Evolutionary conservation across 2,797 vertebrate species (phyloP).

Genomic region (Eospalax fontanierii): DNA sequence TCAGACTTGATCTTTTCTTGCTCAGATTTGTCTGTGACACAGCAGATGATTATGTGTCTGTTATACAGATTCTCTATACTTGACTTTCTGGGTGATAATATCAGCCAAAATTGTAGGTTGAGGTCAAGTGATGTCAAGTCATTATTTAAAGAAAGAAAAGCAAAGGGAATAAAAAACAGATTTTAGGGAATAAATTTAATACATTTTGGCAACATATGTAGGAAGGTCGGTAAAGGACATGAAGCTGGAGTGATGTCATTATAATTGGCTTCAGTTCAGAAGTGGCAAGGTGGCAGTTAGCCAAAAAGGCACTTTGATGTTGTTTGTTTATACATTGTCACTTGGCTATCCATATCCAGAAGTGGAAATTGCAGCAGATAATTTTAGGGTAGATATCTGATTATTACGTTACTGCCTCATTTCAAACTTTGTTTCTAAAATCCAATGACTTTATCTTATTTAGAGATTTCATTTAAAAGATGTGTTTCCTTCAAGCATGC

Average conservation of each 20-base stretch:
- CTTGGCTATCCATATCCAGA: conserved; percentile 69
- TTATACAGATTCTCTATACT: conserved; percentile 80
- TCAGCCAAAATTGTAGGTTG: conserved; percentile 79
- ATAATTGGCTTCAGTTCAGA: conserved; percentile 68
- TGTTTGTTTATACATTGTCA: conserved; percentile 77
- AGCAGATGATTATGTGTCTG: conserved; percentile 2
- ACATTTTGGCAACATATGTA: conserved; percentile 71
- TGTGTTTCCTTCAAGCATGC: background rate
- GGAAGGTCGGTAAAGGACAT: conserved; percentile 79
- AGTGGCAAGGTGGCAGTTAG: conserved; percentile 77
- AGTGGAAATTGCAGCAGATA: conserved; percentile 55
- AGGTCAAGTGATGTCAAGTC: conserved; percentile 80
- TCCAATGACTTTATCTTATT: conserved; percentile 21
- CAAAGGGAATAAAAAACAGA: conserved; percentile 76
- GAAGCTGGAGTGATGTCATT: conserved; percentile 76
- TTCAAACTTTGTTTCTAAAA: conserved; percentile 73
- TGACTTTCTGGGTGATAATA: conserved; percentile 72
- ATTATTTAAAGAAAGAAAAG: conserved; percentile 81
- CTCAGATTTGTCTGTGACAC: conserved; percentile 40
- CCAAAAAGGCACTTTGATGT: conserved; percentile 82
- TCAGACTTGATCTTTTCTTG: conserved; percentile 36
- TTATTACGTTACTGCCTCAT: conserved; percentile 62
- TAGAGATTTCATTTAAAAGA: conserved; percentile 55
- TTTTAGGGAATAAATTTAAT: conserved; percentile 77
- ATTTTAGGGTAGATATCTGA: conserved; percentile 69